Evolutionary conservation across 2,888 invertebrate species (phyloP), one percentile per base, ranked within the genome.

Genomic region (Eilema sororculum): DNA sequence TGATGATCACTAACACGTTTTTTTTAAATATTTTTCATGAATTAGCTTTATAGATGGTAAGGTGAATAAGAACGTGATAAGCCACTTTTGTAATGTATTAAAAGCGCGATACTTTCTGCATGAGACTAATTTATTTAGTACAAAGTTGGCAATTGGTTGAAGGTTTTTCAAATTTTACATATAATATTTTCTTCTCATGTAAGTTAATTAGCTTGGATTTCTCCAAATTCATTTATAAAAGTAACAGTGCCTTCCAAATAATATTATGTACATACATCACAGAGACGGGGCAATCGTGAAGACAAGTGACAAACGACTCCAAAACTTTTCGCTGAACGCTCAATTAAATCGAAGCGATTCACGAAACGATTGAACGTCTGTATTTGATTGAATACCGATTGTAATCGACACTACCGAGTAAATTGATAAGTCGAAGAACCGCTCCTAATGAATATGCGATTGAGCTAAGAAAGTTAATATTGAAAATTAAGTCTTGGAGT

Each of bases 371-470:
- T 81, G 67, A 78, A 65, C 76, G 71, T 85, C 78, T 64, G 71
- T 83, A 83, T 81, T 84, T 82, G 83, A 86, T 88, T 83, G 84
- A 83, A 85, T 84, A 84, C 82, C 85, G 84, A 87, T 87, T 84
- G 84, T 87, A 86, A 88, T 86, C 84, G 84, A 87, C 84, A 84
- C 66, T 72, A 80, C 70, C 71, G 67, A 77, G 76, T 78, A 75
- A 82, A 81, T 82, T 82, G 81, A 82, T 83, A 82, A 83, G 78
- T 80, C 74, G 78, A 84, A 82, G 84, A 82, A 80, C 74, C 71
- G 68, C 73, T 68, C 52, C 73, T 80, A 80, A 86, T 86, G 87
- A 87, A 87, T 86, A 87, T 87, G 84, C 86, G 79, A 84, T 80
- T 75, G 72, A 69, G 69, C 74, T 78, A 78, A 78, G 79, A 81